Base-by-base conservation (phyloP, 2,113 vertebrate species). In the Peromyscus californicus region DNA sequence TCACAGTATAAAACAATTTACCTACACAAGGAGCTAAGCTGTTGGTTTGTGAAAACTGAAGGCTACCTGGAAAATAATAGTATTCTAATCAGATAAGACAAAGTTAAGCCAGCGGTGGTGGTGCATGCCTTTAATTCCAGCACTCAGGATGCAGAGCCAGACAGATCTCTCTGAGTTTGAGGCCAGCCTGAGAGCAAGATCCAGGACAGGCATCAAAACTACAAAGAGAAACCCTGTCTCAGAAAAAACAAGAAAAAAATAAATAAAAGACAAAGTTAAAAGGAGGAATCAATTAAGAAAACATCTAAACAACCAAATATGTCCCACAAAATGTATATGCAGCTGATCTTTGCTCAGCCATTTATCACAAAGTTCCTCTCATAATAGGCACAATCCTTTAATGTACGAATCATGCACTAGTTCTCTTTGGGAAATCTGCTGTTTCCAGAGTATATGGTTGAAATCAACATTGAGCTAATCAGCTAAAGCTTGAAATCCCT, bases 381-480 rank as follows among this genome's bases (percentile, higher is more conserved):
- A 22, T 65, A 82, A 83, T 12, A 6, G n/a, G 63, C 21, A 59
- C 36, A 85, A 57, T 91, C 74, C 80, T 83, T 61, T 63, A 87
- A 93, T 76, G 11, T 59, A 72, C 45, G 74, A 51, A 91, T 57
- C 5, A 8, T 61, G 6, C 9, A 75, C 39, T 74, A 91, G 36
- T 7, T 74, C 2, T 54, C 29, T 82, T 45, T 93, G 84, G 61
- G 70, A 93, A 91, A 24, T 5, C 3, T 67, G 29, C 42, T 57
- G 21, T 76, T 95, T 86, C 39, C 26, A 91, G 54, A 89, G 85
- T 70, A 92, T 76, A 22, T 22, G 29, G 87, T 39, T 91, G 67
- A 72, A 93, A 91, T 91, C 59, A 26, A 78, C 67, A 36, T 33
- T 57, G 78, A 82, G 3, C 21, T 93, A 75, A 79, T 4, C n/a